Percentiles rank a stretch among this genome's conserved stretches.
These are phyloP conservation scores for Tachina fera DNA, from an alignment of 2,888 invertebrate species.

Conservation along the genomic window DNA sequence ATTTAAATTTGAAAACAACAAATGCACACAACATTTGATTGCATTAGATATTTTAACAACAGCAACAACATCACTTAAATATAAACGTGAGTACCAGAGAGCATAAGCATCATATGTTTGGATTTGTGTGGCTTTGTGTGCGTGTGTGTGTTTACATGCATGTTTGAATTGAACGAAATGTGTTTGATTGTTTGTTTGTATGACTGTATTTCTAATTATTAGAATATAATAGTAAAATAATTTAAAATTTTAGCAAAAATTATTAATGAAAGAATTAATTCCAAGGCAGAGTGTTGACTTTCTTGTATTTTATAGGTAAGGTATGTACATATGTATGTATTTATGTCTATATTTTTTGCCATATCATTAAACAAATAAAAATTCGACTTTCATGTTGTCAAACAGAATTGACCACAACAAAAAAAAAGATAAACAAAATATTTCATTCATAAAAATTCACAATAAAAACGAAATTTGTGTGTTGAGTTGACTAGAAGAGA, in stretches of 20 bases:
- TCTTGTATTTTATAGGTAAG: neutral
- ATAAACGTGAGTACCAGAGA: conserved; percentile 43
- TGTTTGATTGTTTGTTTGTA: neutral
- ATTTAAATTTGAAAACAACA: neutral
- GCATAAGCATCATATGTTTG: conserved; percentile 12
- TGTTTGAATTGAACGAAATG: conserved; percentile 6
- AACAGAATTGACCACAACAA: conserved; percentile 13
- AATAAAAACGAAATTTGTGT: neutral
- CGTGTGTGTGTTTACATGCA: conserved; percentile 17
- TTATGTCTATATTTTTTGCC: conserved; percentile 1
- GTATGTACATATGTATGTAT: neutral
- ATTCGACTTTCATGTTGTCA: neutral
- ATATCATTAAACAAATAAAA: conserved; percentile 17
- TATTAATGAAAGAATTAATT: conserved; percentile 16
- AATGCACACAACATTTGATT: conserved; percentile 23
- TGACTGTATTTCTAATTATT: conserved; percentile 26
- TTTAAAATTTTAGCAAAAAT: conserved; percentile 20
- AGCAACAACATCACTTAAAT: conserved; percentile 29
- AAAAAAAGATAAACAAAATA: conserved; percentile 17
- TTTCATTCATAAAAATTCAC: conserved; percentile 52
- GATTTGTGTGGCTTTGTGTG: conserved; percentile 39
- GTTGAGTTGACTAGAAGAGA: too few relatives aligned
- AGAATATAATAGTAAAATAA: conserved; percentile 26
- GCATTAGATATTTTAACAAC: conserved; percentile 54
- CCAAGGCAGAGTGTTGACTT: conserved; percentile 26